A percentile compares a stretch with the other conserved stretches of the same genome.
These are phyloP conservation scores for Pterostichus madidus DNA, from an alignment of 2,888 invertebrate species.

Conservation along the genomic window DNA sequence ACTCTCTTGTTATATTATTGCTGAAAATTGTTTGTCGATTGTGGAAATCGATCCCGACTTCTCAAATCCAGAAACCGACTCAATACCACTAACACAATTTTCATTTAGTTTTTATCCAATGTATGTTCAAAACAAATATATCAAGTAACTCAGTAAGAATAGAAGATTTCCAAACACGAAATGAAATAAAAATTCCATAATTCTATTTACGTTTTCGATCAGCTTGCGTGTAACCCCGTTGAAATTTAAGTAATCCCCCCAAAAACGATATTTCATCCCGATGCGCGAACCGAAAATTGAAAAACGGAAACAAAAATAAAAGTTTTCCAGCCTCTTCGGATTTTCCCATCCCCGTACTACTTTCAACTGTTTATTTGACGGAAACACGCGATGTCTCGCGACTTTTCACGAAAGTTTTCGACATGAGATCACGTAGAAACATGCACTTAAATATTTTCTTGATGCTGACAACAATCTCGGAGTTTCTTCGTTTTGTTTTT, in stretches of 20 bases:
- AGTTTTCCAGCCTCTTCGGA: not conserved
- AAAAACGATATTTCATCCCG: constrained; percentile 7
- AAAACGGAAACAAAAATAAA: constrained; percentile 27
- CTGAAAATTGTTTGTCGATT: too few relatives aligned
- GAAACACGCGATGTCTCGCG: constrained; percentile 1
- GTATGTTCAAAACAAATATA: too few relatives aligned
- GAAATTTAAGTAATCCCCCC: not conserved
- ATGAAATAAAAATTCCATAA: not conserved
- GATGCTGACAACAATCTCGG: too few relatives aligned
- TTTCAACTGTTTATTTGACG: not conserved
- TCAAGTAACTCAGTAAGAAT: not conserved
- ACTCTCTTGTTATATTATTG: too few relatives aligned
- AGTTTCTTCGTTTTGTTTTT: too few relatives aligned
- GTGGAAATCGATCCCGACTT: too few relatives aligned
- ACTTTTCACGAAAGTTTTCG: constrained; percentile 1
- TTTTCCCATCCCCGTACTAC: not conserved
- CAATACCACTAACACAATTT: too few relatives aligned
- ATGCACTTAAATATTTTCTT: not conserved
- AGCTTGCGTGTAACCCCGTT: not conserved
- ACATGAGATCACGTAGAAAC: not conserved
- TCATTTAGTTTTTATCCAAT: too few relatives aligned
- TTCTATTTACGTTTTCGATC: constrained; percentile 7
- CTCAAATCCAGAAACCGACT: too few relatives aligned
- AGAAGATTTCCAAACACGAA: not conserved
- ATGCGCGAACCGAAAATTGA: not conserved